Conservation (phyloP, 2,113 vertebrate species). For the Pseudorectes ferrugineus region DNA sequence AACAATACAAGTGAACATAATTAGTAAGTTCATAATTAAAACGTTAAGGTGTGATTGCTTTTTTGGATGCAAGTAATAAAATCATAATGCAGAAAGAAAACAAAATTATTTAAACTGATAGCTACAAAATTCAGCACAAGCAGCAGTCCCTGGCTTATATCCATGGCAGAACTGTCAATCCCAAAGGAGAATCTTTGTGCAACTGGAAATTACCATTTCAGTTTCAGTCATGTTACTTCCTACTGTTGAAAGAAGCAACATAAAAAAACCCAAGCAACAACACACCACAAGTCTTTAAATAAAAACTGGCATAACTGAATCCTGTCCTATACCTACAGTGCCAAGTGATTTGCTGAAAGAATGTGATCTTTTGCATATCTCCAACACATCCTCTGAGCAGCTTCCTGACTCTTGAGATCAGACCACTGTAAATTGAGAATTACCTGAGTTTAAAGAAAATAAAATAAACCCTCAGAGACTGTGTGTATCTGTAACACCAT, state of each 20-base stretch:
- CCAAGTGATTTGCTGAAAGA: not conserved
- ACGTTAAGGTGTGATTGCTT: fast-evolving
- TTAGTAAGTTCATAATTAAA: not conserved
- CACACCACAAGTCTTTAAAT: not conserved
- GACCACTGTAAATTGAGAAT: not conserved
- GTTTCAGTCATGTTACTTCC: not conserved
- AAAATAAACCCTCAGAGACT: not conserved
- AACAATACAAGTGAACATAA: not conserved
- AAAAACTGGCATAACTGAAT: not conserved
- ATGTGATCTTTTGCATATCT: not conserved
- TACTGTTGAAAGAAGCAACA: not conserved
- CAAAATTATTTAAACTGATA: not conserved
- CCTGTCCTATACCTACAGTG: not conserved
- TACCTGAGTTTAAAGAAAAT: not conserved
- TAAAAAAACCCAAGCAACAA: not conserved
- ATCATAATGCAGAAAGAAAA: not conserved
- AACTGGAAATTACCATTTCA: not conserved
- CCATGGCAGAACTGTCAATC: not conserved
- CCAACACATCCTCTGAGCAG: not conserved
- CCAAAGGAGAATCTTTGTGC: not conserved
- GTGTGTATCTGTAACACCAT: not conserved
- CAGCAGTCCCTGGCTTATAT: not conserved
- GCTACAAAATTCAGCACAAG: not conserved
- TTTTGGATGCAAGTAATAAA: not conserved
- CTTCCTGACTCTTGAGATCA: not conserved